These are phyloP conservation scores for Paracentrotus lividus DNA, from an alignment of 53 echinoderm and acorn worm species.

Conservation along the genomic window DNA sequence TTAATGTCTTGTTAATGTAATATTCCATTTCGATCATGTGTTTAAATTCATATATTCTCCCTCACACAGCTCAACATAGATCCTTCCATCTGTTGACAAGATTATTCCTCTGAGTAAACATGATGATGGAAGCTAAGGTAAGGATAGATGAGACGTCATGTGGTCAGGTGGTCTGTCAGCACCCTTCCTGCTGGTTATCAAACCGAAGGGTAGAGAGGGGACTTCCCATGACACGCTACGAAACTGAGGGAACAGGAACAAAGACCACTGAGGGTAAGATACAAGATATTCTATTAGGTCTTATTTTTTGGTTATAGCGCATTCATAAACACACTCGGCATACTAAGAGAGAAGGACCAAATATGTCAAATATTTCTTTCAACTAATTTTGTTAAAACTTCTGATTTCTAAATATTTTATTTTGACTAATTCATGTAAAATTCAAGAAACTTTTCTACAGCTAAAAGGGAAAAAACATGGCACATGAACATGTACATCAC, in stretches of 20 bases:
- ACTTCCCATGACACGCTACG: slow-evolving; percentile 74
- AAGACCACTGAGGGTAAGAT: slow-evolving; percentile 26
- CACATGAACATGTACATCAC: too few species aligned
- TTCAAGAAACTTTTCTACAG: too few species aligned
- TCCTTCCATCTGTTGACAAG: not conserved
- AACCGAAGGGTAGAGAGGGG: slow-evolving; percentile 88
- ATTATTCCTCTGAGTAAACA: not conserved
- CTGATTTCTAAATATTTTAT: too few species aligned
- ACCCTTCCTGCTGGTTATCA: slow-evolving; percentile 98
- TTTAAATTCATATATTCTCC: not conserved
- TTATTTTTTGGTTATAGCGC: too few species aligned
- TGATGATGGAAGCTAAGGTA: slow-evolving; percentile 15
- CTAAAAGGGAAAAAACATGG: too few species aligned
- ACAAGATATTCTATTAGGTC: too few species aligned
- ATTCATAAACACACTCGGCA: too few species aligned
- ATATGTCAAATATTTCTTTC: too few species aligned
- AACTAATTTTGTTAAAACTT: too few species aligned
- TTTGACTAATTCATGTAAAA: too few species aligned
- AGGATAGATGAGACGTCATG: slow-evolving; percentile 94
- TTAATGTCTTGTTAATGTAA: not conserved
- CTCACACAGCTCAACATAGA: not conserved
- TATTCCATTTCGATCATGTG: not conserved
- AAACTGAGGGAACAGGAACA: not conserved
- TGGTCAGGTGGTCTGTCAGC: slow-evolving; percentile 92
- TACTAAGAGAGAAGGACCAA: too few species aligned